Evolutionary conservation across 1,140 invertebrate species (phyloP), one percentile per base, ranked within the genome.

Genomic region (Procambarus virginalis): DNA sequence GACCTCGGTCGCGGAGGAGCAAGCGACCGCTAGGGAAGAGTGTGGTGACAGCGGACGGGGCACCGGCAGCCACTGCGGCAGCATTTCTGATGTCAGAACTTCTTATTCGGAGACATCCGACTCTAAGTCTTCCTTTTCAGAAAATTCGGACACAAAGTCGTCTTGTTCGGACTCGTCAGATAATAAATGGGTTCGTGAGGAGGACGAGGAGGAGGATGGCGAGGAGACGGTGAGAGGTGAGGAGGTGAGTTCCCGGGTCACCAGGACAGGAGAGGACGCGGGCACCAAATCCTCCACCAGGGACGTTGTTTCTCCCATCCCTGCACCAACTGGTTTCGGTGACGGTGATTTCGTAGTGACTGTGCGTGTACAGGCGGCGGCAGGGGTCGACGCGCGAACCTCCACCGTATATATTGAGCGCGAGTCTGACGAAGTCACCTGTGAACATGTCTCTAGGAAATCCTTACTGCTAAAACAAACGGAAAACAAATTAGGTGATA

Each of bases 31-130:
- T 34, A 85, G 86, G 81, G 91, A 92, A 51, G 91, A 92, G 83
- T 92, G 89, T 90, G 89, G 91, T 80, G 91, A 92, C 89, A 91
- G 89, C 64, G 91, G 91, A 14, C 84, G 91, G 51, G 91, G 91
- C 20, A 92, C 89, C 48, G 90, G 89, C 75, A 92, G 91, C 84
- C 87, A 92, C 80, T 92, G 91, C 45, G 91, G 91, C 80, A 92
- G 91, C 75, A 85, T 90, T 46, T 90, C 90, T 17, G 89, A 92
- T 70, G 88, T 92, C 12, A 76, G 90, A 45, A 91, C 92, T 51
- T 92, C 92, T 3, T 92, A 91, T 51, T 92, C 92, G 14, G 92
- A 92, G 70, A 92, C 87, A 68, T 92, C 91, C 5, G 92, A 92
- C 73, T 83, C 91, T 2, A 92, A 92, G 70, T 92, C 91, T 10